Percentiles rank a stretch among this genome's conserved stretches.
These are phyloP conservation scores for Pycnomerus fuliginosus DNA, from an alignment of 2,888 invertebrate genomes.

Conservation along the genomic window DNA sequence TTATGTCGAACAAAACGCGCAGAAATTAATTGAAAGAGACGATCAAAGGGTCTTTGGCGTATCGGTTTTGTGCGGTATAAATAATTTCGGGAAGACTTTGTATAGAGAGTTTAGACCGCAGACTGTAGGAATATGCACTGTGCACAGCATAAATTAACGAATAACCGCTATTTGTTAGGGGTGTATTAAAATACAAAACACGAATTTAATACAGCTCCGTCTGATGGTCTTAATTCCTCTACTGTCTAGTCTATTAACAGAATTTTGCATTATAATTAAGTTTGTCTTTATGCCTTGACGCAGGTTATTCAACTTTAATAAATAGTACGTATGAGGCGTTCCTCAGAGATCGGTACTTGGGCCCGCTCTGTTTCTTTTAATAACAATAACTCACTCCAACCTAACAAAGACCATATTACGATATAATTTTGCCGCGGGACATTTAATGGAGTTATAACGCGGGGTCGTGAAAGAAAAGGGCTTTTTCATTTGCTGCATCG, in stretches of 20 bases:
- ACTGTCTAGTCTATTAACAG: constrained; percentile 18
- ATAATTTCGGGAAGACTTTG: constrained; percentile 8
- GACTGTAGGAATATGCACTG: constrained; percentile 4
- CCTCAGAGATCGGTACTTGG: too few relatives aligned
- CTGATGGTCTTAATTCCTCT: constrained; percentile 13
- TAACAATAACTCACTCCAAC: too few relatives aligned
- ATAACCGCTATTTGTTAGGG: constrained; percentile 14
- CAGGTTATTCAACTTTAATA: too few relatives aligned
- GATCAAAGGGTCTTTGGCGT: constrained; percentile 11
- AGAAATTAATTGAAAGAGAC: constrained; percentile 15
- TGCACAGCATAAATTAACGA: constrained; percentile 8
- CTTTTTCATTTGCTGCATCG: constrained; percentile 4
- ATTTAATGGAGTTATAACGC: constrained; percentile 6
- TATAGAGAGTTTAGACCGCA: background rate
- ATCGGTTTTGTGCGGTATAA: constrained; percentile 7
- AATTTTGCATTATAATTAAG: constrained; percentile 20
- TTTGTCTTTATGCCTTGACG: too few relatives aligned
- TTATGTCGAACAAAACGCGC: constrained; percentile 11
- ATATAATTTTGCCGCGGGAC: constrained; percentile 13
- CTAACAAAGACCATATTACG: too few relatives aligned
- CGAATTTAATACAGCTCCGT: constrained; percentile 19
- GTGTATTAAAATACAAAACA: constrained; percentile 20
- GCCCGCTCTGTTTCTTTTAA: too few relatives aligned
- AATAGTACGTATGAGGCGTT: too few relatives aligned
- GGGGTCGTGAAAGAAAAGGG: constrained; percentile 11